phyloP scores from a whole-genome alignment of 2,888 invertebrate genomes.

The Campoplex capitator region DNA sequence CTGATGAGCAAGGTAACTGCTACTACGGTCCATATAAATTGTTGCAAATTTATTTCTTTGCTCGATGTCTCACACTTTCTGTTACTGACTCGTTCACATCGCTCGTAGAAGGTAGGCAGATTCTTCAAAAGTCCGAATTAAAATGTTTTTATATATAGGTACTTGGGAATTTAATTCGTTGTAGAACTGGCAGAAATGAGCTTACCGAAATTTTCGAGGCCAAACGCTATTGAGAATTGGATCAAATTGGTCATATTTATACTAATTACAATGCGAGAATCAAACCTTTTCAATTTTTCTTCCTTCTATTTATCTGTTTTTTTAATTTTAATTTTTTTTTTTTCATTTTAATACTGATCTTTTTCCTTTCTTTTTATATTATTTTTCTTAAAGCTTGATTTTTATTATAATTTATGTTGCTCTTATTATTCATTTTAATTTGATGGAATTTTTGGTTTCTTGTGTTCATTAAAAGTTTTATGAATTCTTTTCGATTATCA shows the following conservation, averaged over 20 bases:
- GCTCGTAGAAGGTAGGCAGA: slow-evolving; percentile 15
- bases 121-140: slow-evolving; percentile 47
- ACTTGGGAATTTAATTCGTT: slow-evolving; percentile 29
- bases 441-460: no score
- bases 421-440: no score
- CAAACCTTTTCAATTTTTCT: neutral
- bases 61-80: slow-evolving; percentile 27
- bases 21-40: slow-evolving; percentile 66
- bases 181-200: slow-evolving; percentile 71
- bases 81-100: neutral
- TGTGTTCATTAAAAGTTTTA: no score
- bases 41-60: slow-evolving; percentile 58
- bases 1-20: slow-evolving; percentile 62
- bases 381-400: neutral
- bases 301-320: neutral
- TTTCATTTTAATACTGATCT: neutral
- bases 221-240: slow-evolving; percentile 68
- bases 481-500: no score
- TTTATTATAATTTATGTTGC: no score
- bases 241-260: slow-evolving; percentile 64
- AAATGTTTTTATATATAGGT: slow-evolving; percentile 37
- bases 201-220: slow-evolving; percentile 65
- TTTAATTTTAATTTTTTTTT: neutral
- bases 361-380: neutral
- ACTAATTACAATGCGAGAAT: slow-evolving; percentile 50